These are phyloP conservation scores for Schizotus pectinicornis DNA, from an alignment of 2,888 invertebrate species.

Conservation along the genomic window DNA sequence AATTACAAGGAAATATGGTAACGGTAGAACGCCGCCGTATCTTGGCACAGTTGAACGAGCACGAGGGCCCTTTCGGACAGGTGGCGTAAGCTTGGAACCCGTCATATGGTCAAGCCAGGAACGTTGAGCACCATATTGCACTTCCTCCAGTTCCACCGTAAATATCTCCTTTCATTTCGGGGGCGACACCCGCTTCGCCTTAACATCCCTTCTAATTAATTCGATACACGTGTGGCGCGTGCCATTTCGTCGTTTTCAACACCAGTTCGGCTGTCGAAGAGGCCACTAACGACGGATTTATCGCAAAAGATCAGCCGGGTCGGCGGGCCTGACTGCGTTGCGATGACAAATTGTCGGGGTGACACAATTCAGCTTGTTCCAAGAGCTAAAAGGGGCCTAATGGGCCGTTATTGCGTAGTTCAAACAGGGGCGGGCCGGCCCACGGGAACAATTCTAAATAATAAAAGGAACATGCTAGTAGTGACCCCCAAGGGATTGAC, in stretches of 20 bases:
- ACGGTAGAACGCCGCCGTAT: slow-evolving; percentile 7
- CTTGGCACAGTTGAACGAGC: slow-evolving; percentile 20
- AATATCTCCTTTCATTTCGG: slow-evolving; percentile 22
- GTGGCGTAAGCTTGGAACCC: slow-evolving; percentile 18
- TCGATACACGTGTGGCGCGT: slow-evolving; percentile 20
- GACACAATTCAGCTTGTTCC: too few species aligned
- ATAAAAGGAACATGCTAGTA: too few species aligned
- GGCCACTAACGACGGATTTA: too few species aligned
- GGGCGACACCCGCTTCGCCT: slow-evolving; percentile 1
- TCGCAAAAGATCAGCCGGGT: too few species aligned
- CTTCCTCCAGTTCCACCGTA: slow-evolving; percentile 12
- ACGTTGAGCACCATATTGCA: slow-evolving; percentile 20
- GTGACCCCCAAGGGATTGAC: too few species aligned
- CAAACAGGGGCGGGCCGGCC: too few species aligned
- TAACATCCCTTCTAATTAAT: slow-evolving; percentile 7
- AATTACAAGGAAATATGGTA: slow-evolving; percentile 24
- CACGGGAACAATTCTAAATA: too few species aligned
- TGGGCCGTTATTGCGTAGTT: too few species aligned
- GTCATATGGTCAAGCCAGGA: slow-evolving; percentile 26
- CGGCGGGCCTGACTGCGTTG: too few species aligned
- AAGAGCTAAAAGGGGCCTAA: too few species aligned
- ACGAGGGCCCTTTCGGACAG: slow-evolving; percentile 16
- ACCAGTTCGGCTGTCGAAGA: neutral
- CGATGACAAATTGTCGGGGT: too few species aligned
- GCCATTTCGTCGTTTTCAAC: slow-evolving; percentile 13